Evolutionary conservation across 2,797 vertebrate species (phyloP).

Genomic region (Alectoris magna): DNA sequence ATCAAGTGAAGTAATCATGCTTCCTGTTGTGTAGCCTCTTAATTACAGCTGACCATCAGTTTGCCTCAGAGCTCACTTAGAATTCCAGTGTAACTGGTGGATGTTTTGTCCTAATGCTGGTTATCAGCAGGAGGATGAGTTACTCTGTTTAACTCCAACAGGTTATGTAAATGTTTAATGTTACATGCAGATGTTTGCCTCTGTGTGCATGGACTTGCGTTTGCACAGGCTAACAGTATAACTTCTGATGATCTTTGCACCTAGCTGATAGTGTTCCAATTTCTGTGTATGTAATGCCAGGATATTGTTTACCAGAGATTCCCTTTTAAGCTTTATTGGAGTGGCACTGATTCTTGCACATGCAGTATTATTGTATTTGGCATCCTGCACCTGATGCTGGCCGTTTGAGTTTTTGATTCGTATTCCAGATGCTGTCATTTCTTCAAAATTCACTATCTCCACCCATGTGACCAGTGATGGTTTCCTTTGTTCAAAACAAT

Average conservation of each 20-base stretch:
- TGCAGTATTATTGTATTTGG: neutral
- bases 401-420: neutral
- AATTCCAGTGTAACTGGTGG: neutral
- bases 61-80: neutral
- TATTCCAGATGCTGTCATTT: conserved; percentile 22
- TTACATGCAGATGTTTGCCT: neutral
- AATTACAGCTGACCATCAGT: neutral
- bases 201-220: neutral
- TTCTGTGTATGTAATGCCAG: neutral
- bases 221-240: neutral
- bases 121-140: neutral
- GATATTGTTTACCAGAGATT: conserved; percentile 33
- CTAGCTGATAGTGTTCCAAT: neutral
- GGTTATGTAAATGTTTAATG: neutral
- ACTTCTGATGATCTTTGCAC: neutral
- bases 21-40: neutral
- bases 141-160: neutral
- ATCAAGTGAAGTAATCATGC: fast-evolving
- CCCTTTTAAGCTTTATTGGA: neutral
- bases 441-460: neutral
- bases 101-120: neutral
- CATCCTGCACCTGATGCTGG: neutral
- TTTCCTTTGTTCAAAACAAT: neutral
- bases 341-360: neutral
- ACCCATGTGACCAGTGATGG: neutral